Conservation (phyloP, 2,113 vertebrate genomes). For the Pontoporia blainvillei region DNA sequence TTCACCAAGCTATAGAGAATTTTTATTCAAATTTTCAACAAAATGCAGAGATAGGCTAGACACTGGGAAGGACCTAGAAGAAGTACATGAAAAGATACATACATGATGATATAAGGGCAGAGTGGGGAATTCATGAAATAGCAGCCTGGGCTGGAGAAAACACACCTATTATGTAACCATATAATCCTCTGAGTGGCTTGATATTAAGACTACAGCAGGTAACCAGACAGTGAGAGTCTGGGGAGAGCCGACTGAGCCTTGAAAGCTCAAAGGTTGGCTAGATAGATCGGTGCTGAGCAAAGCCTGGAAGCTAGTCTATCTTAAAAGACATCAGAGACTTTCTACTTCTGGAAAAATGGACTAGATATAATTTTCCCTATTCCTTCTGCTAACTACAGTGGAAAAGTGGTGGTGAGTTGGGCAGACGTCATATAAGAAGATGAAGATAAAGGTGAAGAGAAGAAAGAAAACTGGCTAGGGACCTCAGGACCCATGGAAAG, state of each 20-base stretch:
- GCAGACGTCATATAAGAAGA: background rate
- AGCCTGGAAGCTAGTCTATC: background rate
- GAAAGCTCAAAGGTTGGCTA: background rate
- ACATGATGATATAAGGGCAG: background rate
- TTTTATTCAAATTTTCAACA: background rate
- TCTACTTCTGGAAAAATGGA: background rate
- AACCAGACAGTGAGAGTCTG: background rate
- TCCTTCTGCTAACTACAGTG: background rate
- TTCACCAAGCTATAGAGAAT: background rate
- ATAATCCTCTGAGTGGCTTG: background rate
- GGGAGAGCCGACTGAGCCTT: background rate
- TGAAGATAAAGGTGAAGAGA: background rate
- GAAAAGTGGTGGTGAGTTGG: background rate
- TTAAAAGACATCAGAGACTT: background rate
- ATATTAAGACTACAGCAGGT: background rate
- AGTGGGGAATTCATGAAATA: accelerated
- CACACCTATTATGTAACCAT: background rate
- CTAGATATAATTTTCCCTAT: background rate
- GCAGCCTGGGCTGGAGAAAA: background rate
- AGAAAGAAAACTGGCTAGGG: background rate
- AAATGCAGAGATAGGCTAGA: background rate
- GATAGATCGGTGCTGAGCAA: background rate
- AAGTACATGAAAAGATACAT: background rate
- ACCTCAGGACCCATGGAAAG: background rate
- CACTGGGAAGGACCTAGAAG: background rate